Conservation (phyloP, 2,797 vertebrate genomes). For the Acipenser ruthenus region DNA sequence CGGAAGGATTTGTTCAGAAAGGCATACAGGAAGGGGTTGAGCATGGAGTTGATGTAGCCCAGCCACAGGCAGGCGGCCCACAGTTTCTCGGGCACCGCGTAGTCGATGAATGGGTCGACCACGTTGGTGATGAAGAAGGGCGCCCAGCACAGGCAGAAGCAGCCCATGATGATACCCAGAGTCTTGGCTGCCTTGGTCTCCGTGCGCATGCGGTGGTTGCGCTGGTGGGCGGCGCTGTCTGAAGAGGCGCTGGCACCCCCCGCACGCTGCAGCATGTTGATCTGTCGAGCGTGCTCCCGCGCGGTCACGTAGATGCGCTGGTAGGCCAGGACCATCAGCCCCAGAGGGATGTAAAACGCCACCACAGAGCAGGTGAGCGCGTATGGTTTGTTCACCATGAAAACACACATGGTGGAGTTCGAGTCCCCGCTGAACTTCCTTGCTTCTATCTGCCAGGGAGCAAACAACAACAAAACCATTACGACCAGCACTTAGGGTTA, state of each 20-base stretch:
- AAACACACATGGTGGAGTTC: slow-evolving; percentile 88
- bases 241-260: slow-evolving; percentile 53
- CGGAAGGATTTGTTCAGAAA: slow-evolving; percentile 98
- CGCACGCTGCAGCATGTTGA: slow-evolving; percentile 79
- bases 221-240: slow-evolving; percentile 75
- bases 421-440: slow-evolving; percentile 67
- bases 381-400: slow-evolving; percentile 98
- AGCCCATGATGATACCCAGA: slow-evolving; percentile 96
- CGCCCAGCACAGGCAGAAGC: slow-evolving; percentile 97
- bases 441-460: slow-evolving; percentile 69
- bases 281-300: slow-evolving; percentile 83
- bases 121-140: slow-evolving; percentile 95
- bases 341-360: slow-evolving; percentile 94
- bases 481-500: no score
- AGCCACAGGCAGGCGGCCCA: slow-evolving; percentile 95
- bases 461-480: no score
- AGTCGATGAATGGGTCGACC: slow-evolving; percentile 94
- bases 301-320: slow-evolving; percentile 95
- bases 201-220: slow-evolving; percentile 86
- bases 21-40: slow-evolving; percentile 97
- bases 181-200: slow-evolving; percentile 98
- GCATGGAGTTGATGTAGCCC: slow-evolving; percentile 97
- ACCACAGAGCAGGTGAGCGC: slow-evolving; percentile 95
- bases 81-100: slow-evolving; percentile 80
- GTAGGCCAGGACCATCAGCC: slow-evolving; percentile 96